Evolutionary conservation across 2,888 invertebrate species (phyloP).

Genomic region (Pterostichus niger): DNA sequence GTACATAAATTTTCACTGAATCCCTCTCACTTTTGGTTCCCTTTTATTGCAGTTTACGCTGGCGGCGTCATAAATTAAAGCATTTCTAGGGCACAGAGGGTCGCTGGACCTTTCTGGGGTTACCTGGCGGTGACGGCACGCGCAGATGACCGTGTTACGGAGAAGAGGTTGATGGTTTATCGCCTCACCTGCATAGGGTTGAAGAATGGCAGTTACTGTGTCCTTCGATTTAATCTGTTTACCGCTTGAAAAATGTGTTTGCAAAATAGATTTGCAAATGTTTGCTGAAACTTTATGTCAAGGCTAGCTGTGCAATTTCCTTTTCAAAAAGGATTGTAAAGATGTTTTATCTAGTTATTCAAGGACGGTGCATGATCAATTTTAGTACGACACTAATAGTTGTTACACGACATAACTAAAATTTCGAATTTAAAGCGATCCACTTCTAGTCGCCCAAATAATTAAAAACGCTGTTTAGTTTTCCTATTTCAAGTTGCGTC

Average conservation of each 20-base stretch:
- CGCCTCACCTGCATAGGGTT: slow-evolving; percentile 24
- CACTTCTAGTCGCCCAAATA: no score
- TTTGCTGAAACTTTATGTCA: neutral
- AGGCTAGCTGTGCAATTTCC: slow-evolving; percentile 9
- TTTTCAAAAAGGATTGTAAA: neutral
- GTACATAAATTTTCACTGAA: slow-evolving; percentile 64
- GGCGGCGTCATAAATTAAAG: slow-evolving; percentile 63
- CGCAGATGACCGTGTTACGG: slow-evolving; percentile 22
- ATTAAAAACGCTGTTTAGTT: no score
- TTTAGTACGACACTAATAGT: no score
- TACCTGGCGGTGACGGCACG: slow-evolving; percentile 38
- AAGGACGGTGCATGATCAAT: no score
- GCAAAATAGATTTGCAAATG: slow-evolving; percentile 4
- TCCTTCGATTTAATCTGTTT: slow-evolving; percentile 49
- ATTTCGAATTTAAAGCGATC: no score
- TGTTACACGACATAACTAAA: no score
- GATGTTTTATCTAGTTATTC: neutral
- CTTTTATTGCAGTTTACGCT: slow-evolving; percentile 60
- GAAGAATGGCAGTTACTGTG: neutral
- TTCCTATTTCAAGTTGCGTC: no score
- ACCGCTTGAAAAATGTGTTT: neutral
- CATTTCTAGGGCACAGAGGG: slow-evolving; percentile 31
- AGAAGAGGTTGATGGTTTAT: slow-evolving; percentile 20
- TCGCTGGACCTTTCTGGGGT: slow-evolving; percentile 2
- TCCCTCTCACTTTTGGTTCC: slow-evolving; percentile 63